Percentiles rank a stretch among this genome's conserved stretches.
These are phyloP conservation scores for Benitochromis conjunctus DNA, from an alignment of 2,113 vertebrate genomes.

Conservation along the genomic window DNA sequence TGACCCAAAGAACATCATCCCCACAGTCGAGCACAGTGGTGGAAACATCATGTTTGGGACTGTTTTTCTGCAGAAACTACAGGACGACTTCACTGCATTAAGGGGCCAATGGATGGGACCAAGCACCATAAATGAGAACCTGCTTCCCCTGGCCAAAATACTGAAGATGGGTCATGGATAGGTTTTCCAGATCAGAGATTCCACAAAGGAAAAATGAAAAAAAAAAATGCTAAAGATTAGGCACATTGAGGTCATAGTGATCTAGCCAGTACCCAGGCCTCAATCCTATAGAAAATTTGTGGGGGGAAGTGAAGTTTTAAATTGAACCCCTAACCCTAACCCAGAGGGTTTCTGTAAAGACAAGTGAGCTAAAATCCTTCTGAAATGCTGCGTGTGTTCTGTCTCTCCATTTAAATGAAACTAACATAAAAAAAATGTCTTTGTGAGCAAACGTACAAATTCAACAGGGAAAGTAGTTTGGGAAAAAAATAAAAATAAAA, in stretches of 20 bases:
- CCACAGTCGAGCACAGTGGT: not conserved
- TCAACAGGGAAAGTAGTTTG: not conserved
- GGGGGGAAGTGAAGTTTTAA: no score
- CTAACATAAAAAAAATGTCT: no score
- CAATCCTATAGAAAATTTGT: fast-evolving
- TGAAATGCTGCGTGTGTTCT: no score
- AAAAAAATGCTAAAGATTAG: not conserved
- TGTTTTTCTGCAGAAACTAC: not conserved
- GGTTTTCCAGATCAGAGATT: not conserved
- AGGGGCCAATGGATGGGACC: not conserved
- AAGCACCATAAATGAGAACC: not conserved
- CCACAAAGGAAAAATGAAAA: not conserved
- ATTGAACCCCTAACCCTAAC: no score
- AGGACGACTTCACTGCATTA: not conserved
- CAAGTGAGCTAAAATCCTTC: no score
- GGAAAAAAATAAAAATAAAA: no score
- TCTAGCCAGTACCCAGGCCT: not conserved
- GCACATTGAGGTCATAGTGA: not conserved
- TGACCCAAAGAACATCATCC: not conserved
- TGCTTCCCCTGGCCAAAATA: not conserved
- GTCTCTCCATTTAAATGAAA: no score
- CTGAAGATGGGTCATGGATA: not conserved
- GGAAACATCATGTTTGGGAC: not conserved
- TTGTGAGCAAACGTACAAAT: not conserved
- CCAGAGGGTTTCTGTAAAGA: no score